Conservation (phyloP, 2,888 invertebrate species). For the Agrochola macilenta region DNA sequence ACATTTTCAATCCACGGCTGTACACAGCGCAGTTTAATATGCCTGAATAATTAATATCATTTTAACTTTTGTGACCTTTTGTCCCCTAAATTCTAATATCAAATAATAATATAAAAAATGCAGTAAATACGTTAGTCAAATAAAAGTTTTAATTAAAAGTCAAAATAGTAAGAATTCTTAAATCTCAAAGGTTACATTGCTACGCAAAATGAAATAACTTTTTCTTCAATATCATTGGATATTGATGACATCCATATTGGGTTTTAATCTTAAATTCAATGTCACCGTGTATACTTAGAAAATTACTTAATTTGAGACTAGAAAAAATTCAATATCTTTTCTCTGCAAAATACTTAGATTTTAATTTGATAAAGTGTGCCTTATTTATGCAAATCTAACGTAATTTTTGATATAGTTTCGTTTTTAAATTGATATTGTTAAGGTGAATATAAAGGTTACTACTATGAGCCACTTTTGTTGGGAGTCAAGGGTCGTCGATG, state of each 20-base stretch:
- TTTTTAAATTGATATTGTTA: constrained; percentile 5
- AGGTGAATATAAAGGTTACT: neutral
- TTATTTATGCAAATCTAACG: neutral
- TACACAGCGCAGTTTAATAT: neutral
- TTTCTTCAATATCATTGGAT: constrained; percentile 21
- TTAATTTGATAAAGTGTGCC: constrained; percentile 28
- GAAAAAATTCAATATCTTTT: constrained; percentile 11
- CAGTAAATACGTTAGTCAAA: constrained; percentile 6
- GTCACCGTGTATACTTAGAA: constrained; percentile 4
- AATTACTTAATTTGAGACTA: neutral
- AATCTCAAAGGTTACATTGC: constrained; percentile 22
- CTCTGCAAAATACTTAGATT: constrained; percentile 18
- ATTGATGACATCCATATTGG: constrained; percentile 24
- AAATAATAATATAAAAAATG: constrained; percentile 13
- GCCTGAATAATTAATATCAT: constrained; percentile 29
- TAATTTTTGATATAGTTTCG: constrained; percentile 6
- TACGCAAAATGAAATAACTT: constrained; percentile 33
- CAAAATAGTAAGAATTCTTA: constrained; percentile 23
- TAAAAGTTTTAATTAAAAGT: constrained; percentile 46
- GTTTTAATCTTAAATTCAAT: constrained; percentile 28
- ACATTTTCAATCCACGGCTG: neutral
- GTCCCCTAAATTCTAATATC: neutral
- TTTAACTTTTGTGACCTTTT: constrained; percentile 18
- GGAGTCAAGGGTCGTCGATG: neutral
- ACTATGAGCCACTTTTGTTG: neutral